phyloP scores from a whole-genome alignment of 2,113 vertebrate species.

The Varanus salvator region DNA sequence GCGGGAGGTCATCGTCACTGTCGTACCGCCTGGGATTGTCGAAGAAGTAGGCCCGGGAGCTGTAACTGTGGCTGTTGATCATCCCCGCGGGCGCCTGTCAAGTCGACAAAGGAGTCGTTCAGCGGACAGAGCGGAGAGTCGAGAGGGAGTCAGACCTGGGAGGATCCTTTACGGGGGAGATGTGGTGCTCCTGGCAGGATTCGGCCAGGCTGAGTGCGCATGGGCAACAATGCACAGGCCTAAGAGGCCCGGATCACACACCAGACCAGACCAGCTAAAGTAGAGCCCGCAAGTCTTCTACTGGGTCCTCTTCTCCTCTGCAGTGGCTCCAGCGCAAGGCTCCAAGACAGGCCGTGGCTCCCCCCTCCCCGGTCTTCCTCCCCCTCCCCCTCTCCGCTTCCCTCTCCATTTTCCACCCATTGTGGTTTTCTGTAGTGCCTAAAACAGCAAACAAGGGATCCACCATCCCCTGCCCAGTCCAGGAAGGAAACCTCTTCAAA shows the following conservation, averaged over 20 bases:
- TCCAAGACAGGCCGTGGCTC: too few species aligned
- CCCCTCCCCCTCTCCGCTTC: too few species aligned
- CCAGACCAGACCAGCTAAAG: neutral
- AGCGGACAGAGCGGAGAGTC: neutral
- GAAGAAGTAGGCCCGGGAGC: conserved; percentile 95
- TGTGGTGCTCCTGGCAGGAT: neutral
- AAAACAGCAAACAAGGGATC: too few species aligned
- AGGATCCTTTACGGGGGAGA: neutral
- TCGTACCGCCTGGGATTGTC: conserved; percentile 95
- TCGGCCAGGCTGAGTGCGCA: neutral
- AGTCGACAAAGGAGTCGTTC: neutral
- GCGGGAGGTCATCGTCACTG: conserved; percentile 93
- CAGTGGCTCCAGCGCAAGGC: too few species aligned
- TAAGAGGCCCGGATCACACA: neutral
- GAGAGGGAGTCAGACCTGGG: neutral
- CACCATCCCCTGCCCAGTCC: too few species aligned
- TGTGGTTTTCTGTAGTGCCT: too few species aligned
- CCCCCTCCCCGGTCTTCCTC: too few species aligned
- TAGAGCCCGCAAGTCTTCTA: too few species aligned
- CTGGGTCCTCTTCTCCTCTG: too few species aligned
- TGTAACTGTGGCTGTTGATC: conserved; percentile 94
- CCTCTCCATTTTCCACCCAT: too few species aligned
- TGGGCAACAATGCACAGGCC: neutral
- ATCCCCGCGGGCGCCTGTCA: conserved; percentile 88
- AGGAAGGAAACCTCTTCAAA: too few species aligned